phyloP scores from a whole-genome alignment of 2,888 invertebrate species.

The Drosophila pseudotakahashii region DNA sequence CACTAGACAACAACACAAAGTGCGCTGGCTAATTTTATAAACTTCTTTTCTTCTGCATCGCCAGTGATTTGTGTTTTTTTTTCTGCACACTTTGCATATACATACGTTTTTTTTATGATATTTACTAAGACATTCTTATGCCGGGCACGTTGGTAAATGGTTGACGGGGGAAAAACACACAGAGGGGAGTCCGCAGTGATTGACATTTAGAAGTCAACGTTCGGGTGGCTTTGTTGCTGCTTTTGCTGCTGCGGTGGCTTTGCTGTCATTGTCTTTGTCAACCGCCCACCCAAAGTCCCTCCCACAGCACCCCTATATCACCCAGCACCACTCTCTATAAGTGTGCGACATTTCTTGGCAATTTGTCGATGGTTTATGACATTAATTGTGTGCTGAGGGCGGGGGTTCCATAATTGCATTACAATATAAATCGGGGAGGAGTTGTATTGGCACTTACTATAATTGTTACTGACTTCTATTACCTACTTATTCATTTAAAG shows the following conservation, averaged over 20 bases:
- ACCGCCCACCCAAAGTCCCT: constrained; percentile 17
- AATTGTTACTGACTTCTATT: constrained; percentile 5
- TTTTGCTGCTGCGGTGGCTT: constrained; percentile 18
- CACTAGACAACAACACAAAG: constrained; percentile 62
- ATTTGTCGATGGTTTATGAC: constrained; percentile 57
- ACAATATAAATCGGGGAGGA: constrained; percentile 7
- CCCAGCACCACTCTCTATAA: constrained; percentile 13
- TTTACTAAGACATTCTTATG: constrained; percentile 72
- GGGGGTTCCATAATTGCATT: constrained; percentile 43
- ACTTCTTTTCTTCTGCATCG: constrained; percentile 60
- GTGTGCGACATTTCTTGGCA: constrained; percentile 60
- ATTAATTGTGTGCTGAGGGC: constrained; percentile 48
- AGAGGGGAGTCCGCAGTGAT: constrained; percentile 55
- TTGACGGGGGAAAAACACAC: neutral
- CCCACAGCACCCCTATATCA: too few relatives aligned
- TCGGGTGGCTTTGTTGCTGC: constrained; percentile 51
- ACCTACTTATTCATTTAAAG: neutral
- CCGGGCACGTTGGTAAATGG: constrained; percentile 55
- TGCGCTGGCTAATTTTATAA: constrained; percentile 77
- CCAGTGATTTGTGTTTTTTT: constrained; percentile 64
- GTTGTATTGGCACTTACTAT: neutral
- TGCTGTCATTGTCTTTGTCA: constrained; percentile 60
- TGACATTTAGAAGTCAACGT: constrained; percentile 77
- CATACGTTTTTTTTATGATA: constrained; percentile 55
- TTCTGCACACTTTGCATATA: constrained; percentile 55